Evolutionary conservation across 2,888 invertebrate genomes (phyloP).

Genomic region (Nemotelus nigrinus): DNA sequence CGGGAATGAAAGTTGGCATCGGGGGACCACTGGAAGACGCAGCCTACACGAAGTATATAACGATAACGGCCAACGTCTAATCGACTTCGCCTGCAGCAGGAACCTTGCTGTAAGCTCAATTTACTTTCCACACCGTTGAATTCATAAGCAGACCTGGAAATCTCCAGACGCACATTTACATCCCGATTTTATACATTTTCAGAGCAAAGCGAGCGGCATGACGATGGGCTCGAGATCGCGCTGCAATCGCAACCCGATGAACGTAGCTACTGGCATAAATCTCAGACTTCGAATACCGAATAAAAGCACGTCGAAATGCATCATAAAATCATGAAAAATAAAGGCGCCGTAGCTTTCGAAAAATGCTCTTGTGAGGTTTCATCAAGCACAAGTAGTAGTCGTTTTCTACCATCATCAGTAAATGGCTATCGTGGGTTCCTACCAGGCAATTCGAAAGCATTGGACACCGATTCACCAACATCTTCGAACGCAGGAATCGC

Average conservation of each 20-base stretch:
- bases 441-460: constrained; percentile 66
- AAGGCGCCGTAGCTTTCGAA: constrained; percentile 70
- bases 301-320: constrained; percentile 87
- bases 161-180: too few relatives aligned
- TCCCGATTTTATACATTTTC: constrained; percentile 58
- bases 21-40: too few relatives aligned
- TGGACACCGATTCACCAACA: constrained; percentile 47
- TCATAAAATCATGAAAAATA: constrained; percentile 71
- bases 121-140: too few relatives aligned
- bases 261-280: constrained; percentile 94
- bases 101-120: too few relatives aligned
- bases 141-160: too few relatives aligned
- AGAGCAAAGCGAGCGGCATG: constrained; percentile 85
- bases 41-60: too few relatives aligned
- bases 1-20: too few relatives aligned
- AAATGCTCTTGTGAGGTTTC: constrained; percentile 49
- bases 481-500: constrained; percentile 35
- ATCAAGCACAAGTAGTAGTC: constrained; percentile 1
- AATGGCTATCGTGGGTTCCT: constrained; percentile 75
- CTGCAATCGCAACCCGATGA: constrained; percentile 86
- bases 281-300: constrained; percentile 89
- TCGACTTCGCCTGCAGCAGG: too few relatives aligned
- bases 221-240: constrained; percentile 82
- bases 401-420: constrained; percentile 59
- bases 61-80: too few relatives aligned